Evolutionary conservation across 2,113 vertebrate genomes (phyloP).

Genomic region (Pteropus alecto): DNA sequence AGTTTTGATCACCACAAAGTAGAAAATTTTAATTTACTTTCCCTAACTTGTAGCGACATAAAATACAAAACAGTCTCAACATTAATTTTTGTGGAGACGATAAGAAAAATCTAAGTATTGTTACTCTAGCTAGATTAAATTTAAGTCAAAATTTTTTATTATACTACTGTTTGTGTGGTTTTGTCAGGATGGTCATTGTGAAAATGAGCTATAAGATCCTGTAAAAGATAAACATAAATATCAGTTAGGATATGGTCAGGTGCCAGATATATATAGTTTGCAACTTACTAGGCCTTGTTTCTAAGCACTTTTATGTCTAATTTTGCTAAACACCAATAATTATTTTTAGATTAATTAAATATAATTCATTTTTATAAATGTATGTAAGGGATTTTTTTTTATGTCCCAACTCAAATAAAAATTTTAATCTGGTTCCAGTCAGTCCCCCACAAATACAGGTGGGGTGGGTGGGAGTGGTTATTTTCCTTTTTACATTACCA

Average conservation of each 20-base stretch:
- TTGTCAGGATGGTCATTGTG: neutral
- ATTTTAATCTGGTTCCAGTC: neutral
- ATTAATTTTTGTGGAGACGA: neutral
- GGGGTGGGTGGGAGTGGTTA: neutral
- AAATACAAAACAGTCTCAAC: constrained; percentile 11
- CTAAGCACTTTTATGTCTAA: neutral
- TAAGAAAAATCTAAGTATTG: neutral
- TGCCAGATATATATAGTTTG: neutral
- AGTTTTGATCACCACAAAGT: neutral
- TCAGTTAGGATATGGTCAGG: neutral
- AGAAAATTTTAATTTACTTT: neutral
- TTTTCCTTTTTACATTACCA: neutral
- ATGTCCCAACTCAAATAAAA: neutral
- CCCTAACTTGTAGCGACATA: neutral
- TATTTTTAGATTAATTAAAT: neutral
- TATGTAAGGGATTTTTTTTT: neutral
- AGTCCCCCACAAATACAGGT: neutral
- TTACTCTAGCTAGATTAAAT: neutral
- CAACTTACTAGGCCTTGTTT: neutral
- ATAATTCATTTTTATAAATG: neutral
- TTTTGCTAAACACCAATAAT: neutral
- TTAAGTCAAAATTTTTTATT: neutral
- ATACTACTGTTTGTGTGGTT: neutral
- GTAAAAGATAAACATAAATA: neutral
- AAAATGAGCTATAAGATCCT: neutral